Base-by-base conservation (phyloP, 2,888 invertebrate species). In the Phorcus lineatus region DNA sequence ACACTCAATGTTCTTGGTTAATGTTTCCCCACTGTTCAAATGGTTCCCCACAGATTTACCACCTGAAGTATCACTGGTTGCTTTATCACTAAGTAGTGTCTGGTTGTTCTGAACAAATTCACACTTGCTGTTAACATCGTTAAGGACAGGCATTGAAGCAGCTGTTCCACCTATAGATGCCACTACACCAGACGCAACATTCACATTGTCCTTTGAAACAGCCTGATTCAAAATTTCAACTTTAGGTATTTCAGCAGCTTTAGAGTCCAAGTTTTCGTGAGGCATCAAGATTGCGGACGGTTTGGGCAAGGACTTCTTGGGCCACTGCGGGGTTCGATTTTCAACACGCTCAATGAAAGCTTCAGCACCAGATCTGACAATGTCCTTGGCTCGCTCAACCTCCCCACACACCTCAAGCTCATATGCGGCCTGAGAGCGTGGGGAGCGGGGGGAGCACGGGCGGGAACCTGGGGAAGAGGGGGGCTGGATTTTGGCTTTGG, bases 341-440 rank as follows among this genome's bases (percentile, higher is more conserved):
- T 90, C 89, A 52, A 87, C 74, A 24, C 88, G 83, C 67, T 88
- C 89, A 78, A 89, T 89, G 79, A 81, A 85, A 16, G 90, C 86
- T 81, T 89, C 88, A 83, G 88, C 87, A 77, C 86, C 84, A 82
- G 85, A 84, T 80, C 85, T 77, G 31, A 86, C 84, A 54, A 87
- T 81, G 82, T 86, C 85, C 80, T 86, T 83, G 57, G 86, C 87
- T 62, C 84, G 74, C 74, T 88, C 87, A 4, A 86, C 83, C 54
- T 86, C 83, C 16, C 85, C 87, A 84, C 87, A 87, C 19, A 88
- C 86, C 80, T 86, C 88, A 7, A 86, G 77, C 62, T 85, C 83
- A 31, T 79, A 80, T 11, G 55, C 22, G 11, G 36, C n/a, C 62
- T 74, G 40, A 16, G 78, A 78, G 16, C 78, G 62, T 24, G 80